Evolutionary conservation across 2,113 vertebrate genomes (phyloP).

Genomic region (Nannospalax galili): DNA sequence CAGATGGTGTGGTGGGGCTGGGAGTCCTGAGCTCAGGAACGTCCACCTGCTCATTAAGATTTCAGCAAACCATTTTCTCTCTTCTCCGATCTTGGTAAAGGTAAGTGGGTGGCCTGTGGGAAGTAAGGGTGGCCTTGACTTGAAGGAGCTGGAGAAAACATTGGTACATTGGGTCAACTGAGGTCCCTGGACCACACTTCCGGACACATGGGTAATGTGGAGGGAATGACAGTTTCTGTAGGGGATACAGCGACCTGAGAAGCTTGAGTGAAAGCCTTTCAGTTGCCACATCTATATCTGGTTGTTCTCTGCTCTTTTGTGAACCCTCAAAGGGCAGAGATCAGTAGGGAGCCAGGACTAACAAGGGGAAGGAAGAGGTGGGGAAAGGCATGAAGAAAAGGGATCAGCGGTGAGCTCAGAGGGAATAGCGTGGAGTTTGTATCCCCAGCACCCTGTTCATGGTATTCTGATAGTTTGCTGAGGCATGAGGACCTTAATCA

Average conservation of each 20-base stretch:
- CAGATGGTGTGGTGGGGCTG: background rate
- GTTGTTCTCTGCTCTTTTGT: background rate
- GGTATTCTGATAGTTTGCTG: background rate
- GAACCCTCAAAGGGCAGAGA: background rate
- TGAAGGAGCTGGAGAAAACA: background rate
- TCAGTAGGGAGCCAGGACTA: background rate
- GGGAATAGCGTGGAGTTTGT: background rate
- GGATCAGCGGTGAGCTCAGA: background rate
- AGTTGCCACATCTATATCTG: background rate
- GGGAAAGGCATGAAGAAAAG: background rate
- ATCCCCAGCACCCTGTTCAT: fast-evolving
- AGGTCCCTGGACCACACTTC: background rate
- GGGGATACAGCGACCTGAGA: background rate
- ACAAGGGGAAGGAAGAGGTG: background rate
- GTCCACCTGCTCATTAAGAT: background rate
- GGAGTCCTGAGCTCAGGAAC: background rate
- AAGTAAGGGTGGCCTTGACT: background rate
- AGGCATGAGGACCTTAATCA: background rate
- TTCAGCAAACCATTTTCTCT: background rate
- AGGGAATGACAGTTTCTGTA: background rate
- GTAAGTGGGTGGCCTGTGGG: background rate
- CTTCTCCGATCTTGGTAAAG: background rate
- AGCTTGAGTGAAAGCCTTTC: background rate
- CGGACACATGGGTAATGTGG: background rate
- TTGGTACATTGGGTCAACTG: background rate